Evolutionary conservation across 2,113 vertebrate species (phyloP).

Genomic region (Rhodinocichla rosea): DNA sequence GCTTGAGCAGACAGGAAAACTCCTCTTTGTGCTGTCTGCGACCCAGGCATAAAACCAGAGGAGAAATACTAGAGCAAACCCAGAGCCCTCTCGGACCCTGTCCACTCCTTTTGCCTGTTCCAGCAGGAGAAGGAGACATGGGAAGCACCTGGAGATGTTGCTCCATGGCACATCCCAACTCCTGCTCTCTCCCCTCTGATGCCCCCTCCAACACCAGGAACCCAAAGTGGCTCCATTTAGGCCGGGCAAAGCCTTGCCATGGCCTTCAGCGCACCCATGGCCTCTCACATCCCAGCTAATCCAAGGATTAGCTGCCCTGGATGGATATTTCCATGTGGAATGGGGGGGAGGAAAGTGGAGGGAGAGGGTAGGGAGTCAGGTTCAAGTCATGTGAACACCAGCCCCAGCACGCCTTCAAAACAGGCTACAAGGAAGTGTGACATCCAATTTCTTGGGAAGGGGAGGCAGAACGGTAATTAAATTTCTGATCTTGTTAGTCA

Average conservation of each 20-base stretch:
- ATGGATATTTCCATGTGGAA: neutral
- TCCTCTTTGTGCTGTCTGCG: neutral
- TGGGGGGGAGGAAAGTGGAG: neutral
- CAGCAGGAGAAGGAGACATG: neutral
- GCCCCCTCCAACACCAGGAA: neutral
- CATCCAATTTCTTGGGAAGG: slow-evolving; percentile 81
- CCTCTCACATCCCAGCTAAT: neutral
- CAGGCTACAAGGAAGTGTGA: slow-evolving; percentile 72
- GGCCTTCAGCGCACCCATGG: rapidly evolving
- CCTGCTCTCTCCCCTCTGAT: neutral
- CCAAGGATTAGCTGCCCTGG: neutral
- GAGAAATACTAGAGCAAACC: neutral
- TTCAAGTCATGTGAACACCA: slow-evolving; percentile 43
- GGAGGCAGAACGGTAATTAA: slow-evolving; percentile 80
- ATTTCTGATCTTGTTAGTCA: slow-evolving; percentile 88
- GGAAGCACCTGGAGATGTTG: neutral
- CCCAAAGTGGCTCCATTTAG: neutral
- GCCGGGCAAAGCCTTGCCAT: neutral
- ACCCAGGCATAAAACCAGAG: neutral
- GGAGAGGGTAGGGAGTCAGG: neutral
- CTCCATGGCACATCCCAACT: neutral
- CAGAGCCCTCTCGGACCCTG: neutral
- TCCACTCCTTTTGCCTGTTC: neutral
- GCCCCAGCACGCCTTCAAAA: slow-evolving; percentile 44
- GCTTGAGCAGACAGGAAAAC: neutral